phyloP scores from a whole-genome alignment of 2,888 invertebrate species.

The Tigriopus californicus region DNA sequence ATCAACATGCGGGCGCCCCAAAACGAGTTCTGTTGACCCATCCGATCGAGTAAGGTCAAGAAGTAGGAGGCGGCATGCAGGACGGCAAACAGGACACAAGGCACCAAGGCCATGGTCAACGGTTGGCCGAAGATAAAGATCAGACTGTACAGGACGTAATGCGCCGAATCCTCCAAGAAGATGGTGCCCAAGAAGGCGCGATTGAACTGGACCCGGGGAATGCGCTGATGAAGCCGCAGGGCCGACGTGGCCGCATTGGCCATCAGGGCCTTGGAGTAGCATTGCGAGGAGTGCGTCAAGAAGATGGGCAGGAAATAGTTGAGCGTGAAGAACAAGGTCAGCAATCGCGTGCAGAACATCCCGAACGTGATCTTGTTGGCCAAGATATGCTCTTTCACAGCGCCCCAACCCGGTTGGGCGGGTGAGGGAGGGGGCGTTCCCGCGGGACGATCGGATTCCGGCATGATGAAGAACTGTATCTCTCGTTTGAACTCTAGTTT shows the following conservation, averaged over 20 bases:
- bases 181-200: slow-evolving; percentile 61
- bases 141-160: slow-evolving; percentile 84
- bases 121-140: slow-evolving; percentile 78
- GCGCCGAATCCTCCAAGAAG: slow-evolving; percentile 50
- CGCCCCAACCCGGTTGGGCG: not conserved
- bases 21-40: slow-evolving; percentile 58
- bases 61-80: slow-evolving; percentile 85
- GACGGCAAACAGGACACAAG: slow-evolving; percentile 73
- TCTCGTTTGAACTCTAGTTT: too few relatives aligned
- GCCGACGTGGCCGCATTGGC: slow-evolving; percentile 89
- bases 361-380: slow-evolving; percentile 70
- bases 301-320: slow-evolving; percentile 66
- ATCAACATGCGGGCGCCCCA: slow-evolving; percentile 70
- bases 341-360: slow-evolving; percentile 64
- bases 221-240: slow-evolving; percentile 76
- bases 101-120: slow-evolving; percentile 58
- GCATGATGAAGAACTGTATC: too few relatives aligned
- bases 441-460: not conserved
- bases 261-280: slow-evolving; percentile 75
- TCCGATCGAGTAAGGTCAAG: slow-evolving; percentile 60
- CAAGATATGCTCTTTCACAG: slow-evolving; percentile 30
- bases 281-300: slow-evolving; percentile 25
- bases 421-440: not conserved
- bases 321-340: slow-evolving; percentile 53
- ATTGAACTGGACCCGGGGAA: slow-evolving; percentile 62